Evolutionary conservation across 2,888 invertebrate genomes (phyloP).

Genomic region (Leucoma salicis): DNA sequence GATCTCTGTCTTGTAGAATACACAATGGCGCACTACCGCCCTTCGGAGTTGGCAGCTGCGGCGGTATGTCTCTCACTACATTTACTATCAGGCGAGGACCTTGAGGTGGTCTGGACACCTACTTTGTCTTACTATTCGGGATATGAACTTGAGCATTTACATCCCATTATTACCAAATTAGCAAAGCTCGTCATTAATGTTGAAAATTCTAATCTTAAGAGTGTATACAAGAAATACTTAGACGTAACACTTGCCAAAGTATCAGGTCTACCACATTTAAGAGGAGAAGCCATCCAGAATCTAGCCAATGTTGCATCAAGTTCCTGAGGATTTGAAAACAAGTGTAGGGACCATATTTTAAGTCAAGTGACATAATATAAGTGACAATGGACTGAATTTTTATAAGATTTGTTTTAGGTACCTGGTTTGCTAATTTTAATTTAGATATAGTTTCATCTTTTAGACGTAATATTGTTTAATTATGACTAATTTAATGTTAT

Average conservation of each 20-base stretch:
- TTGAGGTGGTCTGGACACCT: conserved; percentile 85
- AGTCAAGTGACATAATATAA: conserved; percentile 25
- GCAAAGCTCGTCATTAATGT: conserved; percentile 86
- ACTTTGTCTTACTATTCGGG: conserved; percentile 89
- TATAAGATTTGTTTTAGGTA: conserved; percentile 58
- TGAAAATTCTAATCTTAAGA: conserved; percentile 86
- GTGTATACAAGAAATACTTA: conserved; percentile 86
- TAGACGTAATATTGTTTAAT: conserved; percentile 48
- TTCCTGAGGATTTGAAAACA: conserved; percentile 13
- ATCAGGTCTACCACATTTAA: conserved; percentile 84
- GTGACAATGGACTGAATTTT: conserved; percentile 52
- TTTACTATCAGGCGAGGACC: conserved; percentile 76
- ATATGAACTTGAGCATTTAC: conserved; percentile 86
- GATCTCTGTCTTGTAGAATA: conserved; percentile 93
- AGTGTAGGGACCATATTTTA: conserved; percentile 16
- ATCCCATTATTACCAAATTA: conserved; percentile 85
- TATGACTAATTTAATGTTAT: not conserved
- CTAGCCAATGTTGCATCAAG: conserved; percentile 42
- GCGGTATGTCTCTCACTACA: conserved; percentile 87
- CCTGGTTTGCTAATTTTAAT: conserved; percentile 54
- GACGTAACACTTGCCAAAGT: conserved; percentile 83
- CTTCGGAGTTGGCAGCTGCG: conserved; percentile 92
- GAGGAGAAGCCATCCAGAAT: conserved; percentile 59
- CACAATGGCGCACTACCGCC: conserved; percentile 87
- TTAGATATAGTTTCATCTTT: conserved; percentile 52